phyloP scores from a whole-genome alignment of 1,140 invertebrate species.

The Acromyrmex echinatior region DNA sequence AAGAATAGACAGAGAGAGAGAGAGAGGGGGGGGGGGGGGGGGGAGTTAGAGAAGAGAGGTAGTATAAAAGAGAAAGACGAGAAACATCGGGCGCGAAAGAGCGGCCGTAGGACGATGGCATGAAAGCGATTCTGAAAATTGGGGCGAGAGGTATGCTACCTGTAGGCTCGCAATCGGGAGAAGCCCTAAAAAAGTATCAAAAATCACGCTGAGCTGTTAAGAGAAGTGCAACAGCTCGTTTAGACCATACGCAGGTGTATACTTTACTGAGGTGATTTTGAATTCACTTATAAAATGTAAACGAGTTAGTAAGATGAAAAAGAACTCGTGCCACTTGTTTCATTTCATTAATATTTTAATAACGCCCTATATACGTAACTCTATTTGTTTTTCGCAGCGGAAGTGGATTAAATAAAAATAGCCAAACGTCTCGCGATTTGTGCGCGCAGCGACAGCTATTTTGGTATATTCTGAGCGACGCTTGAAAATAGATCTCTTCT shows the following conservation, averaged over 20 bases:
- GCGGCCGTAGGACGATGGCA: conserved; percentile 43
- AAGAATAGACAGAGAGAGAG: conserved; percentile 1
- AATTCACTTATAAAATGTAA: conserved; percentile 29
- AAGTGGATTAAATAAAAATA: conserved; percentile 57
- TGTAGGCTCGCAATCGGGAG: background rate
- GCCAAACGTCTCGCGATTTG: background rate
- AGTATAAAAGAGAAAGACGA: background rate
- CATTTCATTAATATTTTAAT: too few species aligned
- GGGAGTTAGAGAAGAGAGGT: background rate
- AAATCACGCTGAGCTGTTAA: conserved; percentile 35
- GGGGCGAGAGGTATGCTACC: conserved; percentile 70
- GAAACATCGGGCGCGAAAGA: conserved; percentile 1
- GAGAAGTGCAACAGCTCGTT: conserved; percentile 26
- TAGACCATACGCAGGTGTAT: background rate
- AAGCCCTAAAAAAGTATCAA: conserved; percentile 41
- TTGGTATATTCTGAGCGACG: conserved; percentile 12
- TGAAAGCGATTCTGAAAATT: conserved; percentile 78
- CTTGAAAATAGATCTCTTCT: background rate
- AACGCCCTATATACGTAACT: background rate
- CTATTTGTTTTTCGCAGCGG: background rate
- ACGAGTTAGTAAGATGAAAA: conserved; percentile 5
- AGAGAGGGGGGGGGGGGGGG: background rate
- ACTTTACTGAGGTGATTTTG: background rate
- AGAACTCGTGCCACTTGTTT: background rate
- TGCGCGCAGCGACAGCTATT: background rate